A percentile compares a stretch with the other conserved stretches of the same genome.
phyloP scores from a whole-genome alignment of 1,140 invertebrate genomes.

The Zaprionus davidi region DNA sequence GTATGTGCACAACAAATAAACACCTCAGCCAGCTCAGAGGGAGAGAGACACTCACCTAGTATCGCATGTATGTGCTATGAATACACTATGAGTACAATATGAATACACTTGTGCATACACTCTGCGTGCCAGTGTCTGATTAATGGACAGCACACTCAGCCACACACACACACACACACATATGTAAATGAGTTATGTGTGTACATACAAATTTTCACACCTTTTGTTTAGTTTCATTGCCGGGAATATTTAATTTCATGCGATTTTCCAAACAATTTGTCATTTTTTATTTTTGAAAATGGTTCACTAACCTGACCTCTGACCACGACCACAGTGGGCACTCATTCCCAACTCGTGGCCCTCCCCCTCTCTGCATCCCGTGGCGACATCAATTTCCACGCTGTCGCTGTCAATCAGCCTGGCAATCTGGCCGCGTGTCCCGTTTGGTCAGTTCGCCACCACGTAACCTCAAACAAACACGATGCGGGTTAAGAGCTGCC shows the following conservation, averaged over 20 bases:
- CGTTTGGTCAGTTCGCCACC: background rate
- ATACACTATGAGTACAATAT: background rate
- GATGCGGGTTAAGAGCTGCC: conserved; percentile 9
- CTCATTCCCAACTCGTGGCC: background rate
- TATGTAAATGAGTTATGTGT: conserved; percentile 13
- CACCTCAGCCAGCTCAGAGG: conserved; percentile 4
- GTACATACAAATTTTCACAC: conserved; percentile 37
- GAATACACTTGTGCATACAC: conserved; percentile 10
- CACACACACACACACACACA: background rate
- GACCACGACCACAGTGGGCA: conserved; percentile 24
- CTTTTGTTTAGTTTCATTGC: conserved; percentile 22
- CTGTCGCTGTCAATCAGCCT: conserved; percentile 54
- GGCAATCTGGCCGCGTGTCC: conserved; percentile 10
- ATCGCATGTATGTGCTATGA: background rate
- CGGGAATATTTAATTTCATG: conserved; percentile 17
- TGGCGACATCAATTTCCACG: conserved; percentile 57
- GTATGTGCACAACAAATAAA: conserved; percentile 40
- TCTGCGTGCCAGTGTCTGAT: conserved; percentile 11
- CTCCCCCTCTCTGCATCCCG: background rate
- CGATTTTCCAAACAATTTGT: conserved; percentile 33
- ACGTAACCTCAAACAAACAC: conserved; percentile 60
- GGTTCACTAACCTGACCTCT: conserved; percentile 13
- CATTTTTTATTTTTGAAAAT: conserved; percentile 22
- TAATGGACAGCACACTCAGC: conserved; percentile 13
- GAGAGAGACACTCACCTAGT: background rate